Evolutionary conservation across 2,888 invertebrate genomes (phyloP).

Genomic region (Cephus runcator): DNA sequence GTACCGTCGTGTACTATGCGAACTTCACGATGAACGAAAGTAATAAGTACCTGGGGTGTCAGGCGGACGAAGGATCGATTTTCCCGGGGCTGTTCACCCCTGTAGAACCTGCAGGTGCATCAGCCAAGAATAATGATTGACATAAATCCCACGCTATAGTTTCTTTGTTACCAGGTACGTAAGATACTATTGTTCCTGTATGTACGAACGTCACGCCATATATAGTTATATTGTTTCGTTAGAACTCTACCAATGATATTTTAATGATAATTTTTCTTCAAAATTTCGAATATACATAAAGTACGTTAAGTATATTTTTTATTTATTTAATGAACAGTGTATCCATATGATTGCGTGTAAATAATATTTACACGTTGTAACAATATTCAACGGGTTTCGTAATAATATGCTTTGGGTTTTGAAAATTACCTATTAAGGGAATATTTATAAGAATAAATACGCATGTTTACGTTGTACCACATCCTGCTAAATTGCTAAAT

Average conservation of each 20-base stretch:
- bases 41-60: slow-evolving; percentile 15
- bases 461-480: neutral
- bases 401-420: neutral
- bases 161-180: neutral
- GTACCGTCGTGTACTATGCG: neutral
- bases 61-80: slow-evolving; percentile 39
- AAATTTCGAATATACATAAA: neutral
- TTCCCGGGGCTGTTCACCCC: slow-evolving; percentile 51
- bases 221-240: neutral
- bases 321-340: no score
- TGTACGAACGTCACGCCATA: neutral
- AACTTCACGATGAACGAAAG: slow-evolving; percentile 15
- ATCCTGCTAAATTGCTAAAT: neutral
- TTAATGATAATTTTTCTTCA: neutral
- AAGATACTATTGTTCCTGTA: neutral
- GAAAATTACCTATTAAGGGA: neutral
- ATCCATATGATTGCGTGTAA: neutral
- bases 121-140: slow-evolving; percentile 31
- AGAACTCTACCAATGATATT: neutral
- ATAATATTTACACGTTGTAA: neutral
- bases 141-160: neutral
- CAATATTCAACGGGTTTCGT: neutral
- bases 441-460: neutral
- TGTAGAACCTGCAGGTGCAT: slow-evolving; percentile 41
- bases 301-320: neutral